These are phyloP conservation scores for Lethenteron camtschaticum DNA, from an alignment of 2,113 vertebrate species.

Conservation along the genomic window DNA sequence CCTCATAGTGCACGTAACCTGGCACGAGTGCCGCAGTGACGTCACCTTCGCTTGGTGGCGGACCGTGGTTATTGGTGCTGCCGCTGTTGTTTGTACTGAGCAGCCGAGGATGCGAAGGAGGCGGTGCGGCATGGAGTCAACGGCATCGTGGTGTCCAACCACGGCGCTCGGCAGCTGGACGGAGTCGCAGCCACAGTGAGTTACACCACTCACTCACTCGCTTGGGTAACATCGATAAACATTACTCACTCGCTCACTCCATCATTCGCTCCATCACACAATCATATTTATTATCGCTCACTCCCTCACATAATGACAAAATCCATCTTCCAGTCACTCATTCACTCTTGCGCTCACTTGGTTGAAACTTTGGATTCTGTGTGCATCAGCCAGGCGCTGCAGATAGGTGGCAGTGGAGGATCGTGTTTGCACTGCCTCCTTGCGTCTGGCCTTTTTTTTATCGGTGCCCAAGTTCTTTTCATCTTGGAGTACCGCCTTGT, in stretches of 20 bases:
- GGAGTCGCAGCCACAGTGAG: constrained; percentile 60
- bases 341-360: neutral
- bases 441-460: too few species aligned
- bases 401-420: too few species aligned
- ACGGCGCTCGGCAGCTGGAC: constrained; percentile 75
- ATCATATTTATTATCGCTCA: neutral
- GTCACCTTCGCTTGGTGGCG: too few species aligned
- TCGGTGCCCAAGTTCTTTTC: too few species aligned
- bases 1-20: too few species aligned
- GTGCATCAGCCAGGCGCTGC: too few species aligned
- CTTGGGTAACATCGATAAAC: too few species aligned
- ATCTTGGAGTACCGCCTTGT: too few species aligned
- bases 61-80: too few species aligned
- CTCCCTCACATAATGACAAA: neutral
- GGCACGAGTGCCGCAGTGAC: too few species aligned
- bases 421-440: too few species aligned
- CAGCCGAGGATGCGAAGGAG: constrained; percentile 57
- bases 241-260: neutral
- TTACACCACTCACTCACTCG: constrained; percentile 10
- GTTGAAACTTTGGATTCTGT: neutral
- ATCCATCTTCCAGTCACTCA: neutral
- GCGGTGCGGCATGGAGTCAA: constrained; percentile 55
- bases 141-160: constrained; percentile 83
- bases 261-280: neutral
- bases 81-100: too few species aligned